A percentile compares a stretch with the other conserved stretches of the same genome.
Conservation (phyloP, 30 jellyfish, hydroid and myxozoan species). For the Cassiopea xamachana region DNA sequence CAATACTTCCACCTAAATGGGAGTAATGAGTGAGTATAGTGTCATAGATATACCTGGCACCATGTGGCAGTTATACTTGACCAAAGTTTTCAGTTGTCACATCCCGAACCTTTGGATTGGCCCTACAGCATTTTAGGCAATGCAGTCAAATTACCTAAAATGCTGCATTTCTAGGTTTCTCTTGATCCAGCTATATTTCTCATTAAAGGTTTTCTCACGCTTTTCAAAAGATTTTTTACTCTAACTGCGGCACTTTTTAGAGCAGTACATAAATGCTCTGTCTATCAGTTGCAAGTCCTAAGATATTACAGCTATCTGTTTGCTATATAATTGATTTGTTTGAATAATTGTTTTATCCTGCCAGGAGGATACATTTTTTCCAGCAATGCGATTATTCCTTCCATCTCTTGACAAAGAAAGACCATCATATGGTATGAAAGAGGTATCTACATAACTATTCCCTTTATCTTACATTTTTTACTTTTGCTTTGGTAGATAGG, state of each 20-base stretch:
- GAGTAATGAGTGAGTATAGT: too few species aligned
- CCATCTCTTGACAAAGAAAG: slow-evolving; percentile 97
- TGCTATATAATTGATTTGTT: neutral
- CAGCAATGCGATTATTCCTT: slow-evolving; percentile 87
- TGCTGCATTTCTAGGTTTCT: neutral
- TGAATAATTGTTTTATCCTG: neutral
- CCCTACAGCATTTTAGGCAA: neutral
- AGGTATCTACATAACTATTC: too few species aligned
- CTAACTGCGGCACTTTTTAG: neutral
- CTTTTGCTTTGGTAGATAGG: too few species aligned
- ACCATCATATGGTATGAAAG: slow-evolving; percentile 98
- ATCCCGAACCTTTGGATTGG: neutral
- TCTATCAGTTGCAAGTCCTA: neutral
- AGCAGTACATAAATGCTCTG: neutral
- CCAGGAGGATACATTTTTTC: slow-evolving; percentile 90
- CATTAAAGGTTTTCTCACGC: neutral
- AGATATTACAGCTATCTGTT: neutral
- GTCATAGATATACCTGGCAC: too few species aligned
- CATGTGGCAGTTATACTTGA: too few species aligned
- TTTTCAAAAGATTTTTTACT: neutral
- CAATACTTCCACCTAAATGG: too few species aligned
- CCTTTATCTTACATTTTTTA: too few species aligned
- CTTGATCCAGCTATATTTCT: neutral
- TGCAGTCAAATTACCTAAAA: too few species aligned
- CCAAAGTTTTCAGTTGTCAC: too few species aligned